Evolutionary conservation across 2,113 vertebrate species (phyloP).

Genomic region (Vanacampus margaritifer): DNA sequence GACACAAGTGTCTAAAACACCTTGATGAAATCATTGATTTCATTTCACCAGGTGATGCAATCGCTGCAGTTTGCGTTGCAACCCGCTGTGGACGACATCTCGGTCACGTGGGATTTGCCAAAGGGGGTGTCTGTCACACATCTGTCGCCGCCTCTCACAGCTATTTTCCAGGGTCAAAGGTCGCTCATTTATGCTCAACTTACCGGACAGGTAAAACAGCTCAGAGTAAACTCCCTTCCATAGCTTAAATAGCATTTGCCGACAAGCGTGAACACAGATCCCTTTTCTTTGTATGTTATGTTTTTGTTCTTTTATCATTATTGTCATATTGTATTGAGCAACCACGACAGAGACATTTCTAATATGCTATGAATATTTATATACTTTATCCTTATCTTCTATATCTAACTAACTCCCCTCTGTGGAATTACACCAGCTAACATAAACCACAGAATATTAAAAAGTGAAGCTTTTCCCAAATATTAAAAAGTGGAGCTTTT

Average conservation of each 20-base stretch:
- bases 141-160: constrained; percentile 60
- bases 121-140: constrained; percentile 49
- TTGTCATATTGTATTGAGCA: too few species aligned
- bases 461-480: too few species aligned
- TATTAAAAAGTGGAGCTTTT: too few species aligned
- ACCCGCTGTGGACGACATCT: constrained; percentile 58
- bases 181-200: constrained; percentile 68
- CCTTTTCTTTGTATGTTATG: too few species aligned
- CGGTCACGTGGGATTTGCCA: constrained; percentile 63
- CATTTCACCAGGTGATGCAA: constrained; percentile 57
- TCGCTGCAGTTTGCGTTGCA: constrained; percentile 66
- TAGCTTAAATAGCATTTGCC: background rate
- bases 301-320: too few species aligned
- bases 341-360: too few species aligned
- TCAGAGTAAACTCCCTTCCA: background rate
- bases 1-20: background rate
- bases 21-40: background rate
- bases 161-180: constrained; percentile 69
- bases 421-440: too few species aligned
- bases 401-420: too few species aligned
- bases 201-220: constrained; percentile 55
- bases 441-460: too few species aligned
- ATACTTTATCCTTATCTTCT: too few species aligned
- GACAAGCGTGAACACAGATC: too few species aligned
- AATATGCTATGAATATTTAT: too few species aligned